Base-by-base conservation (phyloP, 1,140 invertebrate genomes). In the Charaxes varanes region DNA sequence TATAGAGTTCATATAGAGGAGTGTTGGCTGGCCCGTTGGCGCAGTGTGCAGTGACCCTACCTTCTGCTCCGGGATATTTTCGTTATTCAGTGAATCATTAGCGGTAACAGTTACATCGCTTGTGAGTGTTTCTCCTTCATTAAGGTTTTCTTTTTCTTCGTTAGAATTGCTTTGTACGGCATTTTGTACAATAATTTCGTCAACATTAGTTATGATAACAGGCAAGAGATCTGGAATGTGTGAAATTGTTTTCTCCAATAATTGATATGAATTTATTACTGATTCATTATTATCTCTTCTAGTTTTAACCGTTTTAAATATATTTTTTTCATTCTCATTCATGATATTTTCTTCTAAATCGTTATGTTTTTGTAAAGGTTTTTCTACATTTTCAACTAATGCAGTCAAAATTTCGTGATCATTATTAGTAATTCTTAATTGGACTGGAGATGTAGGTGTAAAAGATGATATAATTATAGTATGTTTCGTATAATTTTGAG, bases 371-470 rank as follows among this genome's bases (percentile, higher is more conserved):
- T 44, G 31, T 22, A 51, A 36, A 22, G 22, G 6, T 15, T 19
- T n/a, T 18, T 31, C 37, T 4, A 38, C 18, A 21, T 33, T 37
- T 50, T 55, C 50, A 30, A 59, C 7, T 21, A 43, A 42, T n/a
- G 57, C 64, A 15, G 62, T 64, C 11, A 43, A 53, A 18, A 38
- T 23, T 15, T 42, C 33, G 13, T 28, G 6, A 15, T 40, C 32
- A 27, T 50, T 62, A 40, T 70, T 50, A 12, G 42, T 51, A 28
- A 64, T 45, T 13, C 63, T 18, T 30, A 65, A 42, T 34, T 50
- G 45, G 15, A 34, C 37, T 10, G 66, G 53, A 15, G 44, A 27
- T 34, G 46, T 30, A 17, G 55, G 32, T 44, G 51, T 53, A 19
- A 56, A 63, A 23, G 28, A 11, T 11, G 37, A 44, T 13, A 56